Evolutionary conservation across 1,140 invertebrate species (phyloP), one percentile per base, ranked within the genome.

Genomic region (Proctacanthus coquilletti): DNA sequence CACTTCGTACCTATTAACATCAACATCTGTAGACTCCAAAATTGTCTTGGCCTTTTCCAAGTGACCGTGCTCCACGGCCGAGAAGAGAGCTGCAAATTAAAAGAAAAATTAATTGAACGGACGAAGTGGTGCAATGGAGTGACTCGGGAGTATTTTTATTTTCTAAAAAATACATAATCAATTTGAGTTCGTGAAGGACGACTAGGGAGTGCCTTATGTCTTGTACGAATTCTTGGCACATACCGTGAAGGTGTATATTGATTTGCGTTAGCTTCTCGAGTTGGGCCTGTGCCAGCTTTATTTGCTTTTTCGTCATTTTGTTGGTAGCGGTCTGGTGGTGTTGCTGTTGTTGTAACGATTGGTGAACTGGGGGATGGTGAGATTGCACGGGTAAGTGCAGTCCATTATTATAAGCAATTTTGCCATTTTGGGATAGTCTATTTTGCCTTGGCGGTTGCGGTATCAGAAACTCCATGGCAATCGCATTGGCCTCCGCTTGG

Each of bases 61-160:
- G 56, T 94, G 84, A 17, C 86, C 86, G 62, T 92, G 82, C 63
- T 95, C 89, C 3, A 94, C 84, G 1, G 89, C 89, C 10, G 80
- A 77, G 64, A 88, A 88, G n/a, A 89, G 66, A 25, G 82, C 85
- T 87, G 66, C 11, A 72, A 69, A 53, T 65, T n/a, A 34, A 40
- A 35, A 18, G 38, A 37, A 23, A 44, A 20, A 42, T n/a, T n/a
- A n/a, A n/a, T n/a, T n/a, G n/a, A n/a, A n/a, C n/a, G n/a, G n/a
- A n/a, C n/a, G n/a, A n/a, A n/a, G n/a, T n/a, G n/a, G n/a, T n/a
- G n/a, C n/a, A n/a, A n/a, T n/a, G n/a, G n/a, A n/a, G n/a, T n/a
- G n/a, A n/a, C n/a, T n/a, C n/a, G n/a, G n/a, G n/a, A n/a, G n/a
- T n/a, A n/a, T n/a, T n/a, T n/a, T n/a, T n/a, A 34, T 18, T 37